A percentile compares a stretch with the other conserved stretches of the same genome.
phyloP scores from a whole-genome alignment of 2,797 vertebrate species.

The Gymnocypris eckloni region DNA sequence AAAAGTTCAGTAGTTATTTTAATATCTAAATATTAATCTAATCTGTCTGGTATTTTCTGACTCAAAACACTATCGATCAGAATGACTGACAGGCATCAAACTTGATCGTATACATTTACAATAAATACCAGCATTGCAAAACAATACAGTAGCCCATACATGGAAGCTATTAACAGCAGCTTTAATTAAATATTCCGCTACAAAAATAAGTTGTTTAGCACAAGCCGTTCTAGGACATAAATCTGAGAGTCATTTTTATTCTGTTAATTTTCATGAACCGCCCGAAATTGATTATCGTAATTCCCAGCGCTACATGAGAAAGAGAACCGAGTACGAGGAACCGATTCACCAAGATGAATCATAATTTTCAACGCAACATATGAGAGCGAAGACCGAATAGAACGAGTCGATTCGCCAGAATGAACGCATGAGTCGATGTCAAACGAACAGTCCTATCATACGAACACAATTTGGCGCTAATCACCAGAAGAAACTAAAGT shows the following conservation, averaged over 20 bases:
- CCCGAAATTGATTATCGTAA: neutral
- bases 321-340: neutral
- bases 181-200: neutral
- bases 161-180: neutral
- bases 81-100: neutral
- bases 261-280: neutral
- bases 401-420: neutral
- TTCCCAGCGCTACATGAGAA: neutral
- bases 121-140: neutral
- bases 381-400: neutral
- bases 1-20: neutral
- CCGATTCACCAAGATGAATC: neutral
- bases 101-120: too few species aligned
- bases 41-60: neutral
- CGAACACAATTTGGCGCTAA: neutral
- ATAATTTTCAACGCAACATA: neutral
- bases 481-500: neutral
- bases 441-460: neutral
- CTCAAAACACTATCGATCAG: neutral
- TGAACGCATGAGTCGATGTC: neutral
- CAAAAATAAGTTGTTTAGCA: neutral
- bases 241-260: neutral
- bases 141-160: neutral
- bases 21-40: neutral
- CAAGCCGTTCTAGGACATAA: neutral